Evolutionary conservation across 1,140 invertebrate genomes (phyloP).

Genomic region (Diorhabda sublineata): DNA sequence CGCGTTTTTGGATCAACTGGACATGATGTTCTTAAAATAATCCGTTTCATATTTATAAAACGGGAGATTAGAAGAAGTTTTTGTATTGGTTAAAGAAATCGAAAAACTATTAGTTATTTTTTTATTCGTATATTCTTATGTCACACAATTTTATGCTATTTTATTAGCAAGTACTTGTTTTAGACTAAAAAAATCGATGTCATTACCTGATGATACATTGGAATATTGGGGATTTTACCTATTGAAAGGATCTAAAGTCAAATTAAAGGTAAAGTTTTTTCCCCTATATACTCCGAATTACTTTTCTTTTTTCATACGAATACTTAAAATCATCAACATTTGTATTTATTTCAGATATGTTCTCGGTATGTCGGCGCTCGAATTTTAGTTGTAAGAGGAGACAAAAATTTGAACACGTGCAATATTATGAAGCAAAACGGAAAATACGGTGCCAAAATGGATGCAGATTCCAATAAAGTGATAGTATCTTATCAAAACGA

Average conservation of each 20-base stretch:
- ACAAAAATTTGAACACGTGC: constrained; percentile 69
- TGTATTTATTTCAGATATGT: constrained; percentile 56
- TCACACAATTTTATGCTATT: too few species aligned
- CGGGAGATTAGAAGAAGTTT: too few species aligned
- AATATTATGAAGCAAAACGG: constrained; percentile 67
- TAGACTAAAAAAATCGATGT: constrained; percentile 74
- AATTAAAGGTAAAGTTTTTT: constrained; percentile 24
- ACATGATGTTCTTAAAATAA: too few species aligned
- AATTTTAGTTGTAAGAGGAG: constrained; percentile 73
- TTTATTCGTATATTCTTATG: too few species aligned
- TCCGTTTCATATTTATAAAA: too few species aligned
- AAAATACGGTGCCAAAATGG: constrained; percentile 54
- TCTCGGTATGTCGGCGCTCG: constrained; percentile 72
- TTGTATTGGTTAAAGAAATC: too few species aligned
- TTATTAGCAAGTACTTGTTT: not conserved
- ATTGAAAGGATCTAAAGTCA: constrained; percentile 55
- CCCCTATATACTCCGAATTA: too few species aligned
- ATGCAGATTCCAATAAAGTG: constrained; percentile 54
- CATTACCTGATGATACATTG: constrained; percentile 75
- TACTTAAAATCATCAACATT: not conserved
- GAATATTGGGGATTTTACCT: constrained; percentile 89
- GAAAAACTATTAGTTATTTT: too few species aligned
- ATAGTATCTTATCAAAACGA: constrained; percentile 22
- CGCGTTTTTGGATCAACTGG: too few species aligned
- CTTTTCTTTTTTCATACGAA: too few species aligned